Percentiles rank a stretch among this genome's conserved stretches.
Conservation (phyloP, 2,797 vertebrate genomes). For the Epinephelus awoara region DNA sequence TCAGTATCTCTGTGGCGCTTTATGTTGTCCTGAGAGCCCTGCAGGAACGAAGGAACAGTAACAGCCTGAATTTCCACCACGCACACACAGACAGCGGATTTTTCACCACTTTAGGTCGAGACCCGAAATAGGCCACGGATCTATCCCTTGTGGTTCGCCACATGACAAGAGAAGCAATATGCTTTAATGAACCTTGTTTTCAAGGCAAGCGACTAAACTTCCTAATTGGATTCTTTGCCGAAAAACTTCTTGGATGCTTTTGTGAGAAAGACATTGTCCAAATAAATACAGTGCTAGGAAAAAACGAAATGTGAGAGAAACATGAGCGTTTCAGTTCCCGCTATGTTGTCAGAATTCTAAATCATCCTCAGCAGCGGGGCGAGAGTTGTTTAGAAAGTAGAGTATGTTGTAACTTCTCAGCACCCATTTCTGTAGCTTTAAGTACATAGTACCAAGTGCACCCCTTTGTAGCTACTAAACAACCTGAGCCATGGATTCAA, state of each 20-base stretch:
- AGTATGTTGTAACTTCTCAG: conserved; percentile 1
- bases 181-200: conserved; percentile 64
- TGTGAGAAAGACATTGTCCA: conserved; percentile 5
- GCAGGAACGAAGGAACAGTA: conserved; percentile 42
- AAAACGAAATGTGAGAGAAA: not conserved
- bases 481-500: conserved; percentile 19
- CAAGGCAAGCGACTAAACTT: conserved; percentile 45
- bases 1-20: conserved; percentile 66
- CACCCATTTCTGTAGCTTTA: not conserved
- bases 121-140: conserved; percentile 62
- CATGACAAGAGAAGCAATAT: conserved; percentile 46
- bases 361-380: not conserved
- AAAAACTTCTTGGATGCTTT: conserved; percentile 21
- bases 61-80: conserved; percentile 39
- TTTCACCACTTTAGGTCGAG: conserved; percentile 54
- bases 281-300: not conserved
- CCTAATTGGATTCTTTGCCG: conserved; percentile 57
- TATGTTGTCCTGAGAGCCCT: conserved; percentile 61
- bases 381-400: conserved; percentile 10
- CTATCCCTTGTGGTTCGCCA: conserved; percentile 46
- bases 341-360: not conserved
- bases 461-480: not conserved
- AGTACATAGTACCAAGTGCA: not conserved
- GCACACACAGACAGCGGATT: not conserved
- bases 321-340: not conserved